Evolutionary conservation across 2,797 vertebrate species (phyloP).

Genomic region (Bovichtus diacanthus): DNA sequence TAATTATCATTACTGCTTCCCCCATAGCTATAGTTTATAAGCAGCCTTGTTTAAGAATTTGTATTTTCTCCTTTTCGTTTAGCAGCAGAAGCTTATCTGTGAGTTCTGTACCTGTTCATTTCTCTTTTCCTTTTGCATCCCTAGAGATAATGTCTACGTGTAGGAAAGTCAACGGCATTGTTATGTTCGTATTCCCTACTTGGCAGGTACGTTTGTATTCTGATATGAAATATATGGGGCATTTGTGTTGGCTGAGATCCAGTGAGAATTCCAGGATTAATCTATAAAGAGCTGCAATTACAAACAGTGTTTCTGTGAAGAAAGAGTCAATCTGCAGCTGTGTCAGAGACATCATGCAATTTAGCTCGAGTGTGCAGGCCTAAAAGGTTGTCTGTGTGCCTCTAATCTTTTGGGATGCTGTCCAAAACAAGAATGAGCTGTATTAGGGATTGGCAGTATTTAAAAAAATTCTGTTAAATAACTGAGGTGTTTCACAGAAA

Average conservation of each 20-base stretch:
- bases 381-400: background rate
- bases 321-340: conserved; percentile 7
- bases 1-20: conserved; percentile 13
- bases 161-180: background rate
- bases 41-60: conserved; percentile 9
- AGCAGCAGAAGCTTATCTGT: background rate
- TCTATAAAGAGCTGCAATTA: background rate
- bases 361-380: background rate
- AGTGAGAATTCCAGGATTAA: background rate
- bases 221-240: background rate
- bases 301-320: background rate
- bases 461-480: too few species aligned
- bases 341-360: background rate
- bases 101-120: background rate
- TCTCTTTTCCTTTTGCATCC: background rate
- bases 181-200: background rate
- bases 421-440: conserved; percentile 2
- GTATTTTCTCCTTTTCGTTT: conserved; percentile 11
- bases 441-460: background rate
- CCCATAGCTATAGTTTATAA: conserved; percentile 12
- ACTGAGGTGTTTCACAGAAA: background rate
- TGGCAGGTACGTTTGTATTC: background rate
- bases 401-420: background rate
- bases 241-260: conserved; percentile 15
- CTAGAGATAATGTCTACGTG: background rate